Evolutionary conservation across 2,113 vertebrate species (phyloP), one percentile per base, ranked within the genome.

Genomic region (Varanus salvator): DNA sequence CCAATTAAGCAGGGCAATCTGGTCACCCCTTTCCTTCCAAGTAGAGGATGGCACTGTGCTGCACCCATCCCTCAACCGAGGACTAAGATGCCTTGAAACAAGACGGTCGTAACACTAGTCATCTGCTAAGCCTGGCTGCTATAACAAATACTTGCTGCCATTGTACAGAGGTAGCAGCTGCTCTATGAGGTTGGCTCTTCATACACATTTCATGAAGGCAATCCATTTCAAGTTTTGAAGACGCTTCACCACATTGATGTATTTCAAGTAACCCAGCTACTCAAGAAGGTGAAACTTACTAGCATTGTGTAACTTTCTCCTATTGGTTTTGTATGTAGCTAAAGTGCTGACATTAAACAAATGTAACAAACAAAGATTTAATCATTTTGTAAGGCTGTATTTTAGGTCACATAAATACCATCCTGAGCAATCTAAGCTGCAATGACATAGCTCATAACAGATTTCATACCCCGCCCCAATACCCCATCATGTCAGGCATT

Each of bases 261-360:
- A 15, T 78, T 34, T 87, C 66, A 85, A 87, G 76, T 95, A 94
- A 87, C 0, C 84, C 78, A 92, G 94, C 85, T 5, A 52, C 80
- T 78, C 4, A 66, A 60, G 31, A 87, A 75, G 19, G 74, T 23
- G 60, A 76, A 31, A 72, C 2, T 80, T 83, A 57, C 27, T 64
- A 84, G 84, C 54, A 76, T 78, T 91, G 29, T 86, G 21, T 15
- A n/a, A 6, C 15, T 80, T 54, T 52, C 6, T 0, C 1, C 12
- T 50, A 1, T 44, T 23, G 1, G 38, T 6, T 83, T 88, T 92
- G 83, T 85, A 93, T 78, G 92, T 84, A 93, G 87, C 80, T 93
- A 83, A 89, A 66, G 8, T 91, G 48, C 29, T 48, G 77, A 86
- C 52, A 80, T 88, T 68, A 71, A 87, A 92, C 89, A 87, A 80